Evolutionary conservation across 2,888 invertebrate genomes (phyloP), one percentile per base, ranked within the genome.

Genomic region (Scelioninae gen. 2): DNA sequence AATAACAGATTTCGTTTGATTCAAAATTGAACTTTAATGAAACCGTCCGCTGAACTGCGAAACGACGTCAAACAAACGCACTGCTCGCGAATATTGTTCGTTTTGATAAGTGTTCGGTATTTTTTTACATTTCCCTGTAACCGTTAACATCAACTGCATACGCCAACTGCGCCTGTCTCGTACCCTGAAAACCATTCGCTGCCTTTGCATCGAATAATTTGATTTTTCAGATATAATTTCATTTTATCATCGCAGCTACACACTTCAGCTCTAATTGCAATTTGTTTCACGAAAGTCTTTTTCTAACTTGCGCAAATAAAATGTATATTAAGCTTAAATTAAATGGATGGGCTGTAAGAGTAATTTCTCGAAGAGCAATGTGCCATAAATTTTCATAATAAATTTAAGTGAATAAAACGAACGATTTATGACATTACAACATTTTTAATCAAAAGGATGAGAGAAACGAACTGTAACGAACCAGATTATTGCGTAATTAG

Each of bases 181-280:
- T 16, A n/a, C 7, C 11, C 39, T 48, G 15, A 55, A 65, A 68
- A 25, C 58, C 25, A 52, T 57, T 58, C 41, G 52, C 45, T 43
- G 52, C 68, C 25, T 60, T 60, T 53, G 48, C 50, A 39, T n/a
- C n/a, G n/a, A n/a, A n/a, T 69, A 60, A 69, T 60, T 69, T 31
- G 43, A 69, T 69, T 60, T 60, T 53, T 69, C 37, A 60, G 18
- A 45, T 43, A 53, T 69, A 60, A 69, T 69, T 69, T 58, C 31
- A 61, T 60, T 53, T 31, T 53, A 53, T 53, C 46, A 61, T 46
- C 15, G 19, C 37, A 22, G 45, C 10, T 35, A 45, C 37, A 37
- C 25, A 45, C 35, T 60, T 52, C 52, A 45, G 19, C 37, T 57
- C 7, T 52, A 68, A 52, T 58, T 58, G 43, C 50, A 58, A 43